phyloP scores from a whole-genome alignment of 2,113 vertebrate genomes.

The Polypterus bichir region DNA sequence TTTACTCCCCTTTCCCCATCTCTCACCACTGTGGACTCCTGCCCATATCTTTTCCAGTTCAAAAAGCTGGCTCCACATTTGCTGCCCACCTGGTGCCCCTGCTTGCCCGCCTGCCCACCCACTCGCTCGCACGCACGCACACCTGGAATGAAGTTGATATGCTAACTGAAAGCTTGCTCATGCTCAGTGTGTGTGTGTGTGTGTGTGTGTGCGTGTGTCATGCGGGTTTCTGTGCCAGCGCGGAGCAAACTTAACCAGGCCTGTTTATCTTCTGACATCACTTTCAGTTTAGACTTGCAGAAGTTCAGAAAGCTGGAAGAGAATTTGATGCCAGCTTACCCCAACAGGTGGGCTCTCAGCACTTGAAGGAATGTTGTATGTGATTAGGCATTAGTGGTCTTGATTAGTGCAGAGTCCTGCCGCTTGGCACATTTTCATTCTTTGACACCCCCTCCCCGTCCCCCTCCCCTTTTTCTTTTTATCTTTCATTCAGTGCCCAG shows the following conservation, averaged over 20 bases:
- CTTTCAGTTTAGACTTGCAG: slow-evolving; percentile 54
- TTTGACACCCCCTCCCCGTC: neutral
- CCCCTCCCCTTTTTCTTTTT: slow-evolving; percentile 10
- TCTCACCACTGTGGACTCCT: too few species aligned
- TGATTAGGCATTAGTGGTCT: too few species aligned
- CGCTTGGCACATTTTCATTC: too few species aligned
- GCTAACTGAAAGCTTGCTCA: slow-evolving; percentile 1
- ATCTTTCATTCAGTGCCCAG: slow-evolving; percentile 62
- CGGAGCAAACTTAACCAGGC: too few species aligned
- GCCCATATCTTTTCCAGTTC: too few species aligned
- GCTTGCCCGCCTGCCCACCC: too few species aligned
- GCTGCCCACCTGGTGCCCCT: too few species aligned
- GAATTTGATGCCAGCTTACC: slow-evolving; percentile 46
- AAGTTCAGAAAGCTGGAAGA: slow-evolving; percentile 55
- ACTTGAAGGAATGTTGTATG: slow-evolving; percentile 6
- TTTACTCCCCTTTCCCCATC: too few species aligned
- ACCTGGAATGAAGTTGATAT: neutral
- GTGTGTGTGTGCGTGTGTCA: slow-evolving; percentile 9
- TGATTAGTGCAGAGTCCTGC: too few species aligned
- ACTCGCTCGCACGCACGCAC: too few species aligned
- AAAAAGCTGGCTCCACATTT: too few species aligned
- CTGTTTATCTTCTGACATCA: slow-evolving; percentile 45
- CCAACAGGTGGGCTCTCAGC: slow-evolving; percentile 50
- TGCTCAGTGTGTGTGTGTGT: slow-evolving; percentile 5
- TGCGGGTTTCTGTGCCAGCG: slow-evolving; percentile 34